Conservation (phyloP, 2,113 vertebrate genomes). For the Pitta sordida region DNA sequence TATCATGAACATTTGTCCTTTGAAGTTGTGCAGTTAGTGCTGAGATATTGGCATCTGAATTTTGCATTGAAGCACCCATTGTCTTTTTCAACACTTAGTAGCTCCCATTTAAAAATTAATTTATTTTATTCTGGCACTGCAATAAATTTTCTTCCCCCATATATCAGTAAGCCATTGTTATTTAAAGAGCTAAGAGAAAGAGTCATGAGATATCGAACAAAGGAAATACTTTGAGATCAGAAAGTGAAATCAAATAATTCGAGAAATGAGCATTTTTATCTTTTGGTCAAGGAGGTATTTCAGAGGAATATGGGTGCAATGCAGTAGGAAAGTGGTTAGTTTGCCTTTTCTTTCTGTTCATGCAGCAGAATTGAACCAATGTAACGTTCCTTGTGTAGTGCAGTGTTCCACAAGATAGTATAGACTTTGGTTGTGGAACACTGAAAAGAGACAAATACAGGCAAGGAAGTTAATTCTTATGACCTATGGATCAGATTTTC, state of each 20-base stretch:
- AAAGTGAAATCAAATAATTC: background rate
- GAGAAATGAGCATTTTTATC: background rate
- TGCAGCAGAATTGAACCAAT: background rate
- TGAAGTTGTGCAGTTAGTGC: background rate
- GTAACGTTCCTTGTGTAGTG: background rate
- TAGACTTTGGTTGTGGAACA: background rate
- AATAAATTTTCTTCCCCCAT: background rate
- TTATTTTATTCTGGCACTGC: background rate
- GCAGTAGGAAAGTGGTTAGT: background rate
- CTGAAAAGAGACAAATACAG: background rate
- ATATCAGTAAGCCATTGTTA: background rate
- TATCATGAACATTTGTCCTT: background rate
- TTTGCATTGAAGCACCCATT: background rate
- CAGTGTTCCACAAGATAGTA: background rate
- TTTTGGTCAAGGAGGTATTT: background rate
- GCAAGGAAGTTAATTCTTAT: background rate
- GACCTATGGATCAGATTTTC: background rate
- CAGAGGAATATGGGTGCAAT: background rate
- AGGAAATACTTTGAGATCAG: background rate
- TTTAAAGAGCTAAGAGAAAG: background rate
- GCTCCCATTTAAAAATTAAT: background rate
- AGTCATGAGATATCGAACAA: background rate
- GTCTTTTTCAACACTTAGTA: background rate
- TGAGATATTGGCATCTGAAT: background rate
- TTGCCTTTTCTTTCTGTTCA: background rate